These are phyloP conservation scores for Carduelis carduelis DNA, from an alignment of 2,797 vertebrate species.

Conservation along the genomic window DNA sequence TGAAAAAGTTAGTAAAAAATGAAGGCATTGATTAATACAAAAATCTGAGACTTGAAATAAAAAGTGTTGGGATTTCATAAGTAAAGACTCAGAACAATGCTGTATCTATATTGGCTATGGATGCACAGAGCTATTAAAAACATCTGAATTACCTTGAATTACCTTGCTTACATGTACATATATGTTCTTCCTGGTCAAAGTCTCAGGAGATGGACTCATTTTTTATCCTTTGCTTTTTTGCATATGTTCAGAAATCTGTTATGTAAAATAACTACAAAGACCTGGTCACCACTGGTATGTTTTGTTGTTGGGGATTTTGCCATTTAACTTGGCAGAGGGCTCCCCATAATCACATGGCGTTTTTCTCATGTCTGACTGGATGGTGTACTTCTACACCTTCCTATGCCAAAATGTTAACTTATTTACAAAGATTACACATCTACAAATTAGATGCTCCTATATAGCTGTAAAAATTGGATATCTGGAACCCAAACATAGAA, in stretches of 20 bases:
- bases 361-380: not conserved
- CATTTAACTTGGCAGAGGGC: not conserved
- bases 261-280: not conserved
- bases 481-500: not conserved
- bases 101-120: not conserved
- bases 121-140: not conserved
- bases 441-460: not conserved
- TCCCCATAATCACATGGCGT: not conserved
- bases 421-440: not conserved
- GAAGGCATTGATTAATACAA: not conserved
- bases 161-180: not conserved
- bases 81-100: not conserved
- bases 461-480: not conserved
- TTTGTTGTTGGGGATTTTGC: not conserved
- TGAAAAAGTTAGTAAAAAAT: not conserved
- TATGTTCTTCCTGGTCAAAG: not conserved
- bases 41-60: not conserved
- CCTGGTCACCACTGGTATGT: not conserved
- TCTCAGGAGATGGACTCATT: not conserved
- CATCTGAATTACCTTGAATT: not conserved
- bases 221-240: not conserved
- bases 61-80: not conserved
- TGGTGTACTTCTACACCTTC: not conserved
- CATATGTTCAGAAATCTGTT: not conserved
- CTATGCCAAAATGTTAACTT: not conserved